Evolutionary conservation across 2,797 vertebrate species (phyloP), one percentile per base, ranked within the genome.

Genomic region (Myotis pilosus): DNA sequence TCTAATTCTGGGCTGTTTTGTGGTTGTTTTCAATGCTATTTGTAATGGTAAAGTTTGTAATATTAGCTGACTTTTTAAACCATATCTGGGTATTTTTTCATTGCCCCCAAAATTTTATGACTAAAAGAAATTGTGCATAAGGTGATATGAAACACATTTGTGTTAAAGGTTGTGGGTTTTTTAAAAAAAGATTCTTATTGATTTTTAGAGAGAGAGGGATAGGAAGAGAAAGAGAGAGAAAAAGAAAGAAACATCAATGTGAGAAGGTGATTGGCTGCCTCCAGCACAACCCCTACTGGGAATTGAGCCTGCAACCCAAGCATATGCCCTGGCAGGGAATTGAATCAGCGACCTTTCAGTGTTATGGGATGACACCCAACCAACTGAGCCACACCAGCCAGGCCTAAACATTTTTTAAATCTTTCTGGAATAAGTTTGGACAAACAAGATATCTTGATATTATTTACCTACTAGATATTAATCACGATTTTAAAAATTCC

Each of bases 341-440:
- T 66, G n/a, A 66, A 66, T 16, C n/a, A n/a, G 64, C 5, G 16
- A 33, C 64, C 64, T 66, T 9, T 66, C 16, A 66, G 64, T 66
- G 16, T 33, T 33, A 66, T 19, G 64, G 8, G 15, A 66, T 66
- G 30, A 33, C 16, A 9, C 16, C n/a, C 64, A 66, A 66, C 17
- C 64, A n/a, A 66, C 3, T 33, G n/a, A 66, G 16, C 64, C 62
- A 66, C 30, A 66, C 28, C 62, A 66, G 62, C 30, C 16, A 33
- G 62, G 30, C 15, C n/a, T 66, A 64, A 17, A 64, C 13, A 0
- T 66, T 87, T 30, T 90, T 87, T 75, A 57, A 84, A 78, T 87
- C 44, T 82, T 93, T 93, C 83, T 75, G 80, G 62, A 92, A 79
- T 83, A 91, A 93, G 30, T 2, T 74, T 69, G 62, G 25, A 69